Evolutionary conservation across 2,113 vertebrate species (phyloP).

Genomic region (Zeus faber): DNA sequence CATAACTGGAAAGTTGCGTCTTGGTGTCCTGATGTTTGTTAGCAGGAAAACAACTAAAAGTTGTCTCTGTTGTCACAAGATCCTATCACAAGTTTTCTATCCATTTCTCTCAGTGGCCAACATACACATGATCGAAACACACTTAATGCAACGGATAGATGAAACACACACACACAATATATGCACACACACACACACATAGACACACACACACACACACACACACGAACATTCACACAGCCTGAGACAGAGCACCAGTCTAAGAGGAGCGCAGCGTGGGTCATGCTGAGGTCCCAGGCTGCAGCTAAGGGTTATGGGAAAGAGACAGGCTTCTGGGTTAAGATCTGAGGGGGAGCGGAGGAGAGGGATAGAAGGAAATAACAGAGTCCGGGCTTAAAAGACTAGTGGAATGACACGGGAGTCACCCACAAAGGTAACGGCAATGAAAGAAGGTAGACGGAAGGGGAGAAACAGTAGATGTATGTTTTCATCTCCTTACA

Average conservation of each 20-base stretch:
- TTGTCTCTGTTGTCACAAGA: too few relatives aligned
- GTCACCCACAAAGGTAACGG: background rate
- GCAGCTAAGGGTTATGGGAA: slow-evolving; percentile 63
- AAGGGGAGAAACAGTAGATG: too few relatives aligned
- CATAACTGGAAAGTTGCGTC: background rate
- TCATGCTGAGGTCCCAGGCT: slow-evolving; percentile 49
- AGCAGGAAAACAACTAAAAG: too few relatives aligned
- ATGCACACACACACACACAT: slow-evolving; percentile 1
- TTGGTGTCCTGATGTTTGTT: background rate
- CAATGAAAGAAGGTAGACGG: background rate
- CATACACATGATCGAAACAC: too few relatives aligned
- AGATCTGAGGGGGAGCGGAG: slow-evolving; percentile 26
- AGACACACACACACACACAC: background rate
- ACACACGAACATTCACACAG: slow-evolving; percentile 1
- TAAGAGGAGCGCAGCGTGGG: slow-evolving; percentile 26
- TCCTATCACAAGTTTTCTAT: too few relatives aligned
- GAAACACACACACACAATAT: too few relatives aligned
- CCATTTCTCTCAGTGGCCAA: too few relatives aligned
- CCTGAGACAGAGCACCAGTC: slow-evolving; percentile 19
- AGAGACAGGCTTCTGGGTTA: slow-evolving; percentile 45
- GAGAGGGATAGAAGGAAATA: too few relatives aligned
- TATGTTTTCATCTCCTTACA: too few relatives aligned
- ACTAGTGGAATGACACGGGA: background rate
- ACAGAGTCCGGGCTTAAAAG: too few relatives aligned
- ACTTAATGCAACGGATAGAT: background rate